Base-by-base conservation (phyloP, 2,113 vertebrate genomes). In the Hippocampus mohnikei region DNA sequence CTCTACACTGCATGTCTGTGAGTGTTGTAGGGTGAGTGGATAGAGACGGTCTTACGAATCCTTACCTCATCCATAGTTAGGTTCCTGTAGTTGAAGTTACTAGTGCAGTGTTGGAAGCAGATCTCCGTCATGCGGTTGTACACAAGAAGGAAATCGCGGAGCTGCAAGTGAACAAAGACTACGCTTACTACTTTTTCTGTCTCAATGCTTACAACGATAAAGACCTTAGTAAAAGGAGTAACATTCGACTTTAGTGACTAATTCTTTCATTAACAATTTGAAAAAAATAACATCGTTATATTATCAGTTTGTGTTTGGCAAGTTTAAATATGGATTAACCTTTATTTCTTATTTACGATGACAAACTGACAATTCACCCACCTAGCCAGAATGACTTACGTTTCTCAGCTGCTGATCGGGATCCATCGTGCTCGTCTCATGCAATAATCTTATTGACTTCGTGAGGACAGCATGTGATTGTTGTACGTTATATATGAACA, bases 71-170 rank as follows among this genome's bases (percentile, higher is more conserved):
- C 66, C 66, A 68, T 53, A 33, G 66, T 68, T 27, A 68, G 66
- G 66, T 53, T 37, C 50, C 66, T 68, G 66, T 68, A 68, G 66
- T 68, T 68, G 29, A 68, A 55, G 52, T 68, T 68, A 21, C 66
- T 68, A 5, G 66, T 15, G 66, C 66, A 68, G 3, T 37, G 29
- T 37, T 56, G 66, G 33, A 68, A 68, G 66, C 66, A 68, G 9
- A 25, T 53, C 20, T 68, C 66, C 4, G 66, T 68, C 66, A 68
- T 68, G 52, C 66, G 66, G 66, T 68, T 68, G 66, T 68, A 68
- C 12, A 68, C 66, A 29, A 68, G 50, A 53, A 68, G 66, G 20
- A 68, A 68, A 40, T 68, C 66, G 3, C 66, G 66, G 21, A 68
- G 33, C 66, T 68, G 29, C 29, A 25, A 55, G 52, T 48, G 18